Base-by-base conservation (phyloP, 2,888 invertebrate genomes). In the Boloria selene region DNA sequence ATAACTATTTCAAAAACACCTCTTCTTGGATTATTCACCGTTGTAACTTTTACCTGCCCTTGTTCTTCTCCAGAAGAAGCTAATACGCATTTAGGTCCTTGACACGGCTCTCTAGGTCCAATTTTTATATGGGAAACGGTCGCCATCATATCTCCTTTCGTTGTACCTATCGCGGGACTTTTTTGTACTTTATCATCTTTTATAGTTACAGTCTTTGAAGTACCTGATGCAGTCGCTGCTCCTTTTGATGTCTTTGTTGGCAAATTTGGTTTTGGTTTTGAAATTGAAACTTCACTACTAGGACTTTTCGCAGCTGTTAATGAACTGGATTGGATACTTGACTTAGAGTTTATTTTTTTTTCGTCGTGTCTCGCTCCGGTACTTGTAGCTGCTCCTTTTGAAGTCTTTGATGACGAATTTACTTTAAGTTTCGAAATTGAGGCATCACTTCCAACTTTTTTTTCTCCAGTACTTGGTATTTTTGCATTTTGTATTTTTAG, bases 1-100 rank as follows among this genome's bases (percentile, higher is more conserved):
- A 92, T 81, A 3, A 90, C 87, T 63, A 92, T 71, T 77, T 92
- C 91, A 70, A 91, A 92, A 26, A 92, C 91, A 18, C 91, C 91
- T 58, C 88, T 81, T 14, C 91, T 83, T 4, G 90, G 85, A 77
- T 92, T 92, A 47, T 77, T 80, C 22, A 77, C 78, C 18, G 83
- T 82, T 6, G 85, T 79, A 13, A 92, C 80, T 74, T 87, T 88
- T 4, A 91, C 86, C 18, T 87, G 84, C 38, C 79, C 85, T 65
- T 82, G 78, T 54, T 81, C 78, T 67, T 82, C 79, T 65, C 75
- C 78, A 42, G 76, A 77, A 13, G 83, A 71, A 52, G 80, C 73
- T 44, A 81, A 50, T 22, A 85, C 73, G 74, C 90, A 90, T 67
- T 81, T 86, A 14, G 86, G 86, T 6, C 90, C 90, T 75, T 80